phyloP scores from a whole-genome alignment of 2,113 vertebrate species.

The Cynopterus brachyotis region DNA sequence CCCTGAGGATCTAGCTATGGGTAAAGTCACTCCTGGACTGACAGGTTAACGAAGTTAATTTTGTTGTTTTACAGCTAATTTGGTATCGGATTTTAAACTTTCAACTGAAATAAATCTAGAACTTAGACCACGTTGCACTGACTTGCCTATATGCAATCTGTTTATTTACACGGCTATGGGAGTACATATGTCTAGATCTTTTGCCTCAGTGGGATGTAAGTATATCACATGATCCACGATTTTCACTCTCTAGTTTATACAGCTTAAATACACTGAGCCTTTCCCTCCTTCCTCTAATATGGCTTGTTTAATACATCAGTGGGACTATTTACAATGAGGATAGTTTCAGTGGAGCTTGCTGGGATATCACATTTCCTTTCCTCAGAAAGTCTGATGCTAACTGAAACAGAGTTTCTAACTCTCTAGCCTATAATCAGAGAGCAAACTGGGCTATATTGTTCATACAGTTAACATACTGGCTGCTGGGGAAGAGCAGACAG shows the following conservation, averaged over 20 bases:
- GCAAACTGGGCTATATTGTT: background rate
- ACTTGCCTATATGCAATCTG: background rate
- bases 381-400: background rate
- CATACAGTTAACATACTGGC: slow-evolving; percentile 23
- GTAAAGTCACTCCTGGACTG: background rate
- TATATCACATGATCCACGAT: background rate
- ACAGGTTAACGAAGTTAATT: background rate
- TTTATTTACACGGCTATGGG: background rate
- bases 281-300: background rate
- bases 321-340: background rate
- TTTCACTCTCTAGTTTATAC: background rate
- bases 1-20: background rate
- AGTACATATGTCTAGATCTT: background rate
- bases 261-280: background rate
- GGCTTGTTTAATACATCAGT: background rate
- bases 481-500: background rate
- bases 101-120: background rate
- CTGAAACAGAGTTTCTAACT: background rate
- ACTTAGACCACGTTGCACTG: background rate
- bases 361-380: background rate
- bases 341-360: background rate
- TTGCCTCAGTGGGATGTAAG: background rate
- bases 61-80: background rate
- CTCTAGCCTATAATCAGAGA: background rate
- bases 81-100: background rate